Conservation (phyloP, 1,140 invertebrate genomes). For the Olivierus martensii region DNA sequence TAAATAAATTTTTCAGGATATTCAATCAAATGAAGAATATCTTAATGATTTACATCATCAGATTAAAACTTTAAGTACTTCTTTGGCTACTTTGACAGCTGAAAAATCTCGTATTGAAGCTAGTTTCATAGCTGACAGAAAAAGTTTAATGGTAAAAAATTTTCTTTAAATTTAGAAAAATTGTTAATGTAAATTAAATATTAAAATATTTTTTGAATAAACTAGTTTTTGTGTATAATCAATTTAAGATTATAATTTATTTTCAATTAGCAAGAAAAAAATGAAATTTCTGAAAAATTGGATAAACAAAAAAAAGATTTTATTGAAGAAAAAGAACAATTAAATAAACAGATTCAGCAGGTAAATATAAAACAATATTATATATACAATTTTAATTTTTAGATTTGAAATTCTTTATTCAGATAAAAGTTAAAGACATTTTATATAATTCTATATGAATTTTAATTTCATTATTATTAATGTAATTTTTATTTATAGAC, state of each 20-base stretch:
- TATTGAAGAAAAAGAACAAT: constrained; percentile 5
- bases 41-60: constrained; percentile 33
- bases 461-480: too few species aligned
- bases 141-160: constrained; percentile 40
- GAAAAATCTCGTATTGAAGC: constrained; percentile 73
- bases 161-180: not conserved
- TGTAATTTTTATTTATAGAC: too few species aligned
- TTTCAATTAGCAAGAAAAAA: constrained; percentile 36
- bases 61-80: constrained; percentile 51
- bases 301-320: constrained; percentile 3
- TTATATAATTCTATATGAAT: too few species aligned
- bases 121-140: constrained; percentile 62
- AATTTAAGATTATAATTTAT: not conserved
- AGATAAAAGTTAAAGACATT: too few species aligned
- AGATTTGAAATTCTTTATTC: too few species aligned
- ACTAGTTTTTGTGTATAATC: not conserved
- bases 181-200: not conserved
- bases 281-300: constrained; percentile 30
- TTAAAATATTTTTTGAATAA: too few species aligned
- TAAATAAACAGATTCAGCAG: not conserved
- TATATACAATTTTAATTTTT: too few species aligned
- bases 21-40: not conserved
- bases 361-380: not conserved
- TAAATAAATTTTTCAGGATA: not conserved
- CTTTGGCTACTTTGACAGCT: constrained; percentile 57